Evolutionary conservation across 2,888 invertebrate genomes (phyloP).

Genomic region (Catotricha subobsoleta): DNA sequence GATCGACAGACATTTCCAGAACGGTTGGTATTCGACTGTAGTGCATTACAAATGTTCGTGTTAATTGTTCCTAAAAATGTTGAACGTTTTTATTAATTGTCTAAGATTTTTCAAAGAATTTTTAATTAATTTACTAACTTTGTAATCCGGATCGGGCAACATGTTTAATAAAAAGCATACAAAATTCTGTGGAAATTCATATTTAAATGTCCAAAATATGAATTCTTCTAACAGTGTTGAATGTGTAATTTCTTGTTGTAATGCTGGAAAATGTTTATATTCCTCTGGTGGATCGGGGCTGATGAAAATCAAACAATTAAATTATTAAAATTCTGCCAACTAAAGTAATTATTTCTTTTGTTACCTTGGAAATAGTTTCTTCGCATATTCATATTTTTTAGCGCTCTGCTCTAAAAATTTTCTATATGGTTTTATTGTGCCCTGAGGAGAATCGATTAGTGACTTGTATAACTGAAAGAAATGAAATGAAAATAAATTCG

Average conservation of each 20-base stretch:
- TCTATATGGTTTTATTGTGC: neutral
- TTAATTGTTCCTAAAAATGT: constrained; percentile 61
- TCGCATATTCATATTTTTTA: neutral
- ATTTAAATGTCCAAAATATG: constrained; percentile 95
- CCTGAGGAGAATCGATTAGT: neutral
- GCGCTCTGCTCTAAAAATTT: neutral
- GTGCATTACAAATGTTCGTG: constrained; percentile 87
- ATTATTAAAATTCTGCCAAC: neutral
- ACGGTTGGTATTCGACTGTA: constrained; percentile 89
- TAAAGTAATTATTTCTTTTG: constrained; percentile 1
- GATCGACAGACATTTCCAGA: constrained; percentile 66
- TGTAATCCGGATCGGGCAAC: constrained; percentile 87
- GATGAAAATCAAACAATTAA: constrained; percentile 4
- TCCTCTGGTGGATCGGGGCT: constrained; percentile 49
- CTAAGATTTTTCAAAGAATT: neutral
- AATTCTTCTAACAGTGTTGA: constrained; percentile 82
- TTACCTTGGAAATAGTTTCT: neutral
- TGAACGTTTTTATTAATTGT: neutral
- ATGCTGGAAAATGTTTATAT: constrained; percentile 61
- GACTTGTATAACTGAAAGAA: neutral
- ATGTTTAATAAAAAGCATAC: constrained; percentile 88
- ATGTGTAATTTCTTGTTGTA: constrained; percentile 63
- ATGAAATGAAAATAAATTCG: neutral
- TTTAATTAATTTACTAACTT: constrained; percentile 34
- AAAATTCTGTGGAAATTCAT: constrained; percentile 92